Evolutionary conservation across 2,113 vertebrate species (phyloP).

Genomic region (Penelope pileata): DNA sequence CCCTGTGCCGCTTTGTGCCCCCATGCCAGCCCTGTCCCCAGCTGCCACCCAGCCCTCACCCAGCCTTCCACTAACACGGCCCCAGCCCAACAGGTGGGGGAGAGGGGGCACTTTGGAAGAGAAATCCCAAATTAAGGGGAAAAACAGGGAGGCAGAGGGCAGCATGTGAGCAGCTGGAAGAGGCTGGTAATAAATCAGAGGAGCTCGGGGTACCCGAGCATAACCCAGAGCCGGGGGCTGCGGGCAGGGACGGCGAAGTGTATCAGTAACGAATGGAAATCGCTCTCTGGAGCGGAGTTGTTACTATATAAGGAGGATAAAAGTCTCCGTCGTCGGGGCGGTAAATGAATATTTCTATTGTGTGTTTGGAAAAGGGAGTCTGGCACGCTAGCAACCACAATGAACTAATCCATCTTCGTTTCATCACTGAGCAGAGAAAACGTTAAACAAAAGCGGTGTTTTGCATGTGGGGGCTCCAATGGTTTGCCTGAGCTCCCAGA

Average conservation of each 20-base stretch:
- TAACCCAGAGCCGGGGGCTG: accelerated
- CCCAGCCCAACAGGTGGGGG: not conserved
- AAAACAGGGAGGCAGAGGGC: not conserved
- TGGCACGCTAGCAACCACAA: not conserved
- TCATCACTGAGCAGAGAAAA: not conserved
- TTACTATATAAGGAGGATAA: conserved; percentile 59
- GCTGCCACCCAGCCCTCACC: not conserved
- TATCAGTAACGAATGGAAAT: not conserved
- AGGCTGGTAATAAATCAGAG: not conserved
- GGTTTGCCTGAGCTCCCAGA: not conserved
- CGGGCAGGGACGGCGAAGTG: not conserved
- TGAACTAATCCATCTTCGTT: conserved; percentile 32
- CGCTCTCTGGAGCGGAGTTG: not conserved
- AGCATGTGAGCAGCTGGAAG: accelerated
- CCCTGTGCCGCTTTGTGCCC: not conserved
- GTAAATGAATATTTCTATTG: conserved; percentile 43
- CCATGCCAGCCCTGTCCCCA: not conserved
- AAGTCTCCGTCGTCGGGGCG: accelerated
- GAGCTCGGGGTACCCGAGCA: not conserved
- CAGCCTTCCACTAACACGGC: not conserved
- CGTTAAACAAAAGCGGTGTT: not conserved
- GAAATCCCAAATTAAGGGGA: not conserved
- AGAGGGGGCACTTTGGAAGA: not conserved
- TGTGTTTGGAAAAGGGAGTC: conserved; percentile 26
- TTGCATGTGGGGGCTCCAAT: not conserved